These are phyloP conservation scores for Halcyon malimbica DNA, from an alignment of 2,113 vertebrate genomes.

Conservation along the genomic window DNA sequence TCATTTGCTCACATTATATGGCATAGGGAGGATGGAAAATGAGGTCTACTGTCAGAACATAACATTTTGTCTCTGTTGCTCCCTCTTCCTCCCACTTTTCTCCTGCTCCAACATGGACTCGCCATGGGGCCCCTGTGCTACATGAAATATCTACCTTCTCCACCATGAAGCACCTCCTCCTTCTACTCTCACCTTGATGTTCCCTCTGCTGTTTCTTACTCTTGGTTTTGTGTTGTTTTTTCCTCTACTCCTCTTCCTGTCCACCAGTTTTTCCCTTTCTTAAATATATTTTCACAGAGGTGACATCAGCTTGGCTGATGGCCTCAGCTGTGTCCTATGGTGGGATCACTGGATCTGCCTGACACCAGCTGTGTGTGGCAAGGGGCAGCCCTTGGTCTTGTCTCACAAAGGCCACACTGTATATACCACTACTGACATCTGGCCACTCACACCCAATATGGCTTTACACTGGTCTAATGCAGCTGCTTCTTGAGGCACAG, in stretches of 20 bases:
- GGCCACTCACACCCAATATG: no score
- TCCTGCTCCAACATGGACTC: neutral
- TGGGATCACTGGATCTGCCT: neutral
- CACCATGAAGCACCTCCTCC: neutral
- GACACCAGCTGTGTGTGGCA: neutral
- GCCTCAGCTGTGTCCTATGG: neutral
- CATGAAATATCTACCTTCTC: neutral
- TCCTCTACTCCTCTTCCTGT: neutral
- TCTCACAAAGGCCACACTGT: neutral
- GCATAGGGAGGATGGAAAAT: neutral
- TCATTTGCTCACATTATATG: rapidly evolving
- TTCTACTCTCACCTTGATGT: neutral
- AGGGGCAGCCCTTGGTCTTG: neutral
- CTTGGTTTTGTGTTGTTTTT: neutral
- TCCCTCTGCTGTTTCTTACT: neutral
- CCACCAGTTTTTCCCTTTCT: neutral
- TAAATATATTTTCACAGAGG: neutral
- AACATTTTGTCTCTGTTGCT: neutral
- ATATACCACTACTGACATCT: rapidly evolving
- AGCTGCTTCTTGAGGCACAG: neutral
- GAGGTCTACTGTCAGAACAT: rapidly evolving
- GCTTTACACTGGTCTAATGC: neutral
- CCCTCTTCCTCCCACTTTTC: neutral
- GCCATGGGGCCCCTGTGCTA: neutral
- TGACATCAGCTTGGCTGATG: neutral